Conservation (phyloP, 2,797 vertebrate genomes). For the Caiman crocodilus region DNA sequence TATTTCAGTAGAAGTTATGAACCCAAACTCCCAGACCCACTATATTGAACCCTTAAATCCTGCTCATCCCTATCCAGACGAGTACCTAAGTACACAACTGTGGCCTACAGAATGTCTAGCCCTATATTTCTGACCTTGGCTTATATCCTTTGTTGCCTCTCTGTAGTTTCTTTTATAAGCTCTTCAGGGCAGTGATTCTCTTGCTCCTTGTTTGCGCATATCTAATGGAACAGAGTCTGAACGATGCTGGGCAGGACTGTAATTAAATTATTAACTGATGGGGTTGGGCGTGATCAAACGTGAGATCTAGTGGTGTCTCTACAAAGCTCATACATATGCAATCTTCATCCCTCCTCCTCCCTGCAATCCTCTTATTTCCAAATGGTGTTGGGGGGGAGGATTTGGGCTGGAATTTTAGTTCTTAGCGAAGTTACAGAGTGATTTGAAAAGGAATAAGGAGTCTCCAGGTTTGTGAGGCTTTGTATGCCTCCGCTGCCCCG, state of each 20-base stretch:
- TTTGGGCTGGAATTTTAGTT: conserved; percentile 5
- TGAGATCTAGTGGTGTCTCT: not conserved
- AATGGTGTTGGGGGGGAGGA: not conserved
- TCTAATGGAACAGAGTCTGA: not conserved
- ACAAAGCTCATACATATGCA: not conserved
- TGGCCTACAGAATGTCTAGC: not conserved
- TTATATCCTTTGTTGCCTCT: not conserved
- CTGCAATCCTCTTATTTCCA: not conserved
- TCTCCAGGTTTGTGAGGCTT: conserved; percentile 36
- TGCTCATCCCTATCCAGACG: not conserved
- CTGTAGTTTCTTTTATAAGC: not conserved
- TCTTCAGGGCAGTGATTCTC: not conserved
- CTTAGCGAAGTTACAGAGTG: not conserved
- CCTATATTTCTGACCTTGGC: not conserved
- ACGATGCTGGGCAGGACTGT: not conserved
- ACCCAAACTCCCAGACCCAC: too few relatives aligned
- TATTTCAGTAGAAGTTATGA: too few relatives aligned
- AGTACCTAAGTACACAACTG: not conserved
- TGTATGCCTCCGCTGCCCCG: conserved; percentile 50
- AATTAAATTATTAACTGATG: conserved; percentile 43
- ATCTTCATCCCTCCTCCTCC: not conserved
- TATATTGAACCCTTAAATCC: not conserved
- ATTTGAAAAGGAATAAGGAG: conserved; percentile 30
- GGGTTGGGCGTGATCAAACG: conserved; percentile 1
- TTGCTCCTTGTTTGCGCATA: not conserved